A percentile compares a stretch with the other conserved stretches of the same genome.
Conservation (phyloP, 2,888 invertebrate species). For the Cephus pygmeus region DNA sequence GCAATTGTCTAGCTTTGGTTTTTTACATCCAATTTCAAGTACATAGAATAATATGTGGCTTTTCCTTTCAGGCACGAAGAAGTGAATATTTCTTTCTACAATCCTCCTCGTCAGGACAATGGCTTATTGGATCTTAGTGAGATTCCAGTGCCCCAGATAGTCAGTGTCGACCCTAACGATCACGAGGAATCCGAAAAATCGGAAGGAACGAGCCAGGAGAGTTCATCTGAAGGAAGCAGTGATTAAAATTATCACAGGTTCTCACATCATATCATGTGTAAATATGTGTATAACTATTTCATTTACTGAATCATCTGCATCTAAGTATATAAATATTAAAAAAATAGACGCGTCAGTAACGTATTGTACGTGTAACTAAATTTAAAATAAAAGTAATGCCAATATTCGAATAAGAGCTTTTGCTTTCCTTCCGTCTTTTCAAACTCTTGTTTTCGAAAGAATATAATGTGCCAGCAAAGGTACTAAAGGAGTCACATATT, state of each 20-base stretch:
- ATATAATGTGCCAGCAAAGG: not conserved
- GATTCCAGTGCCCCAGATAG: constrained; percentile 14
- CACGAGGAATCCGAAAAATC: not conserved
- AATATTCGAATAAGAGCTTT: not conserved
- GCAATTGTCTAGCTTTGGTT: not conserved
- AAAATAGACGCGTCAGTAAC: not conserved
- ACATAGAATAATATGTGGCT: not conserved
- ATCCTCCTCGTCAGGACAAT: constrained; percentile 18
- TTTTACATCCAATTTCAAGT: not conserved
- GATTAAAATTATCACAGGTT: not conserved
- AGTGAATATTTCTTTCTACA: constrained; percentile 18
- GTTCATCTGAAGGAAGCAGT: not conserved
- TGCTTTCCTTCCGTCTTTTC: not conserved
- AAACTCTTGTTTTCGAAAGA: not conserved
- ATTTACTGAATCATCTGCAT: not conserved
- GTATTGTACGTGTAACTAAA: not conserved
- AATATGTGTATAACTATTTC: not conserved
- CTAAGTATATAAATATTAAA: not conserved
- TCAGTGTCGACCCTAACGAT: not conserved
- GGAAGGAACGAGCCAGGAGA: not conserved
- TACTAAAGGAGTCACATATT: not conserved
- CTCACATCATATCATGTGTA: not conserved
- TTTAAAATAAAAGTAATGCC: not conserved
- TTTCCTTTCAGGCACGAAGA: constrained; percentile 16
- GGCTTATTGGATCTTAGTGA: constrained; percentile 21